Evolutionary conservation across 2,888 invertebrate genomes (phyloP).

Genomic region (Teinopalpus imperialis): DNA sequence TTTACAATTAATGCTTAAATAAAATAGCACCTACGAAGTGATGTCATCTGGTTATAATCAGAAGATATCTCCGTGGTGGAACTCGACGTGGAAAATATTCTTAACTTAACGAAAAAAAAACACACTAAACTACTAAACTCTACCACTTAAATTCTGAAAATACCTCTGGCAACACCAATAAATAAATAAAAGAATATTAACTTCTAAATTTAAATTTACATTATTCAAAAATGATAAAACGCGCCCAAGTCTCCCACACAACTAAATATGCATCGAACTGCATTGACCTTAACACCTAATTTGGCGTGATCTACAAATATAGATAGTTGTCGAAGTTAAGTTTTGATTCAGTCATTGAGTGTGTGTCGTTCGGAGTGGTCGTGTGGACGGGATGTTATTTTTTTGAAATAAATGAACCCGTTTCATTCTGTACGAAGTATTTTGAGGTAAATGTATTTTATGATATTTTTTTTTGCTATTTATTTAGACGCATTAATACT

Average conservation of each 20-base stretch:
- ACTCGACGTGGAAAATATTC: too few relatives aligned
- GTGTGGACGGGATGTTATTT: slow-evolving; percentile 1
- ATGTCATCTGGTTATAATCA: too few relatives aligned
- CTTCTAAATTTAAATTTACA: too few relatives aligned
- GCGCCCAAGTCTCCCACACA: background rate
- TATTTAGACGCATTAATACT: background rate
- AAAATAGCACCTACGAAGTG: too few relatives aligned
- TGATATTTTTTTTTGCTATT: background rate
- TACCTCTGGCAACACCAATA: too few relatives aligned
- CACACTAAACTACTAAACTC: too few relatives aligned
- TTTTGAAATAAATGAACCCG: background rate
- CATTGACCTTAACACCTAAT: slow-evolving; percentile 9
- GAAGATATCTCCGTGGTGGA: too few relatives aligned
- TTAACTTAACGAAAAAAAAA: too few relatives aligned
- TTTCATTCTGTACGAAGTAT: background rate
- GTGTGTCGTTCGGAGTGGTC: slow-evolving; percentile 12
- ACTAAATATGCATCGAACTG: slow-evolving; percentile 2
- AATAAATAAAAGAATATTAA: too few relatives aligned
- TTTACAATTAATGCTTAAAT: too few relatives aligned
- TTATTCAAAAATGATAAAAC: too few relatives aligned
- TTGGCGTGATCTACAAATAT: slow-evolving; percentile 6
- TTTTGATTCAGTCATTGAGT: slow-evolving; percentile 13
- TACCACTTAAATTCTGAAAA: too few relatives aligned
- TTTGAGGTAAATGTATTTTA: background rate
- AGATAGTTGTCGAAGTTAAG: background rate